Base-by-base conservation (phyloP, 2,113 vertebrate species). In the Chroicocephalus ridibundus region DNA sequence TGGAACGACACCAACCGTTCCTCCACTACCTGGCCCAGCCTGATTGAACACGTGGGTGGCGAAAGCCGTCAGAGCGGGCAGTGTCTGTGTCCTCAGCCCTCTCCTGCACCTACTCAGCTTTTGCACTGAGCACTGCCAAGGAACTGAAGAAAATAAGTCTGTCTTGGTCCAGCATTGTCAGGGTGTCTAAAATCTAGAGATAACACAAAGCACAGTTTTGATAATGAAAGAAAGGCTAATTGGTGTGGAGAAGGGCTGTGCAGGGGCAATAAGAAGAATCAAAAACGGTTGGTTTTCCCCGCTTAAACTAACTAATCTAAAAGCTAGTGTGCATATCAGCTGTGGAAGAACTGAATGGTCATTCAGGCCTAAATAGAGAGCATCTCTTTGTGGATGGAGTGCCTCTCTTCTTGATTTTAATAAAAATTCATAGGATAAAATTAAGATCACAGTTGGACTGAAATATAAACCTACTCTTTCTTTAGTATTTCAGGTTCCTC, bases 71-170 rank as follows among this genome's bases (percentile, higher is more conserved):
- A 16, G 26, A 31, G 34, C 0, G 0, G 19, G 34, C 36, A 42
- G 2, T 10, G 13, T 18, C 9, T 25, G 4, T 0, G 0, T 38
- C 6, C 46, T 32, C 24, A 51, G 3, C 34, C 7, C 3, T 27
- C 34, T 55, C 69, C 34, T 64, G 64, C 42, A 68, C 25, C 18
- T 21, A 1, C 64, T 52, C 34, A 34, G 44, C 79, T 47, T 61
- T 68, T n/a, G 31, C 31, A 44, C 47, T 14, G 20, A 49, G 64
- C 36, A 4, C 21, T 18, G 19, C 40, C 55, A 15, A 20, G 31
- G 12, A 15, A 6, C 32, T 10, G 68, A 26, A 29, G 58, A 40
- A 54, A 24, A 12, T 3, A 19, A 57, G 9, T 44, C 32, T 79
- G 14, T 32, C 6, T 57, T 69, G 31, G 18, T 36, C 13, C 54